Evolutionary conservation across 1,140 invertebrate species (phyloP), one percentile per base, ranked within the genome.

Genomic region (Eueides isabella): DNA sequence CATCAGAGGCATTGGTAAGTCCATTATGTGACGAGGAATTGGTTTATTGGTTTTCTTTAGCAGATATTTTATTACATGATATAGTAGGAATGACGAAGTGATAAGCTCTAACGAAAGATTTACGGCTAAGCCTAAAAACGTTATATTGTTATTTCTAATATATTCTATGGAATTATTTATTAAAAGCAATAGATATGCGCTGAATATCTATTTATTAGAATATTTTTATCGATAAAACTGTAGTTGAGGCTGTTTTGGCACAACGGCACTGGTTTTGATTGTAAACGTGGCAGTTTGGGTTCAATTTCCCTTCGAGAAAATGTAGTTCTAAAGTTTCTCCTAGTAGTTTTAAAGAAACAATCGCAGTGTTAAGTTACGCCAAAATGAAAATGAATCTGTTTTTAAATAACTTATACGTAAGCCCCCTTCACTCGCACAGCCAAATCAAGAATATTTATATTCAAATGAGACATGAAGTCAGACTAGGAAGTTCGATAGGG

Each of bases 1-100:
- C 71, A 75, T 79, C 79, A 82, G 73, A 82, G 77, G 80, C 80
- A 48, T 76, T 61, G 76, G 78, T 75, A 74, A 76, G 76, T 80
- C 70, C 38, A 65, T 30, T 48, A 23, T 64, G 31, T 69, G 2
- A 26, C 61, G 31, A 33, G 61, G n/a, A 35, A 65, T 74, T 70
- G 33, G 23, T 55, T 55, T 55, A 55, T 55, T 55, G 23, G 48
- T 55, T 5, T 55, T 55, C 48, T 55, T 26, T 26, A 26, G 12
- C 23, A 4, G 19, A 12, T 12, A 26, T 12, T 26, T 55, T 26
- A 23, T 55, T 26, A 55, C n/a, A n/a, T n/a, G n/a, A n/a, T 55
- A 4, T 55, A 55, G 26, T 23, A 12, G 5, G 11, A 26, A 26
- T 11, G 11, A 11, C 11, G 48, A 55, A 55, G 12, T 55, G 19